phyloP scores from a whole-genome alignment of 2,113 vertebrate species.

The Aegotheles bennettii region DNA sequence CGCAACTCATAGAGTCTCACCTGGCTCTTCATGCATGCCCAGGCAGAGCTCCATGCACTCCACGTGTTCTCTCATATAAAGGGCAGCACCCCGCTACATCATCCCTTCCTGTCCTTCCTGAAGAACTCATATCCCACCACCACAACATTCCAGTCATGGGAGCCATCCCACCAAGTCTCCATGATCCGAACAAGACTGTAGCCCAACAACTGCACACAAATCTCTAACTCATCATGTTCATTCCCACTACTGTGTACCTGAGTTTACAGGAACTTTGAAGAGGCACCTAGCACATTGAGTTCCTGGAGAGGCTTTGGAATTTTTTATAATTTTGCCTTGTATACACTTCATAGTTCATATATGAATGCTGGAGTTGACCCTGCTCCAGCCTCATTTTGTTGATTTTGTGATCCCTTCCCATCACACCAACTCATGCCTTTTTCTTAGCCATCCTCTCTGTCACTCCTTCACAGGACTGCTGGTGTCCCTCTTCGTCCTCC shows the following conservation, averaged over 20 bases:
- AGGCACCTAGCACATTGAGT: background rate
- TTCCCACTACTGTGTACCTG: background rate
- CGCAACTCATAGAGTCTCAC: background rate
- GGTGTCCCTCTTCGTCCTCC: no score
- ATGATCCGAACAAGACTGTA: background rate
- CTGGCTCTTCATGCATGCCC: background rate
- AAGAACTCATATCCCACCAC: background rate
- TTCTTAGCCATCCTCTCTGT: no score
- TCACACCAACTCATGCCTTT: no score
- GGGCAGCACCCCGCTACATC: background rate
- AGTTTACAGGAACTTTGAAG: background rate
- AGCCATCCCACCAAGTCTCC: no score
- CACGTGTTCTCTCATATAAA: no score
- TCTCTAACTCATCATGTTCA: background rate
- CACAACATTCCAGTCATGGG: no score
- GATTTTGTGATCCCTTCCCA: no score
- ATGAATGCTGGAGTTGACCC: no score
- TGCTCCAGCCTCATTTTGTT: no score
- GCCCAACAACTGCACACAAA: background rate
- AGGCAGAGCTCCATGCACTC: no score
- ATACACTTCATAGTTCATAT: no score
- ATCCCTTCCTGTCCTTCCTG: background rate
- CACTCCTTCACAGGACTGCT: no score
- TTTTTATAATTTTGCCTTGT: background rate
- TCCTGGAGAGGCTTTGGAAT: background rate